These are phyloP conservation scores for Oryzias curvinotus DNA, from an alignment of 2,113 vertebrate genomes.

Conservation along the genomic window DNA sequence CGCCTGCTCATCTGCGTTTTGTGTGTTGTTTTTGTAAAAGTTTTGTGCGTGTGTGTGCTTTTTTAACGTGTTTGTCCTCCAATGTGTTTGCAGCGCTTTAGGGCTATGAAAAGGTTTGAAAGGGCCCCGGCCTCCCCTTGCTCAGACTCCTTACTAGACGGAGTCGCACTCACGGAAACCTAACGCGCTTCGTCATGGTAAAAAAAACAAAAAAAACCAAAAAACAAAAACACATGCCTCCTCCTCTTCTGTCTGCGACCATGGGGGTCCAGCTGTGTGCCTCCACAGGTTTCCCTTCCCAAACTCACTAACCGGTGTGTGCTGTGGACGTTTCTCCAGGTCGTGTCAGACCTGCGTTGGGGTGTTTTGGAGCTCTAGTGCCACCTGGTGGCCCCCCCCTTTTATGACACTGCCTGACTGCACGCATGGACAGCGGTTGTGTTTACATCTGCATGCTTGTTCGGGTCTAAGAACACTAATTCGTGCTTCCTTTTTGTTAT, in stretches of 20 bases:
- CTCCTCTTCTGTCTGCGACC: constrained; percentile 19
- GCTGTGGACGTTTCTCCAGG: background rate
- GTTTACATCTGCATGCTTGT: constrained; percentile 52
- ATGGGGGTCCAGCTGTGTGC: constrained; percentile 16
- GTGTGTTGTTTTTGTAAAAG: background rate
- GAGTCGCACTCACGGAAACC: constrained; percentile 81
- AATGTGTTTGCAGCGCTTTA: constrained; percentile 75
- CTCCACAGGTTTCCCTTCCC: constrained; percentile 4
- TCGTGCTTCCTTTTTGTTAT: background rate
- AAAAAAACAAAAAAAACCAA: constrained; percentile 45
- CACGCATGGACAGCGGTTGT: constrained; percentile 21
- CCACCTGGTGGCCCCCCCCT: constrained; percentile 31
- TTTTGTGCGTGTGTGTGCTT: background rate
- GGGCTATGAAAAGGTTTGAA: constrained; percentile 75
- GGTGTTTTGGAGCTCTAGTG: constrained; percentile 11
- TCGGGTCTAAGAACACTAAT: no score
- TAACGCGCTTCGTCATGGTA: constrained; percentile 82
- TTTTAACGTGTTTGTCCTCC: constrained; percentile 19
- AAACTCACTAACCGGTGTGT: constrained; percentile 24
- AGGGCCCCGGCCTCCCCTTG: constrained; percentile 75
- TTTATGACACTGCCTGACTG: background rate
- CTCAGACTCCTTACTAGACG: constrained; percentile 88
- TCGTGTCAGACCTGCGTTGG: background rate
- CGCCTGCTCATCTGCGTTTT: constrained; percentile 1
- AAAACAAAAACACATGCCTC: no score